Evolutionary conservation across 1,140 invertebrate genomes (phyloP), one percentile per base, ranked within the genome.

Genomic region (Neodiprion fabricii): DNA sequence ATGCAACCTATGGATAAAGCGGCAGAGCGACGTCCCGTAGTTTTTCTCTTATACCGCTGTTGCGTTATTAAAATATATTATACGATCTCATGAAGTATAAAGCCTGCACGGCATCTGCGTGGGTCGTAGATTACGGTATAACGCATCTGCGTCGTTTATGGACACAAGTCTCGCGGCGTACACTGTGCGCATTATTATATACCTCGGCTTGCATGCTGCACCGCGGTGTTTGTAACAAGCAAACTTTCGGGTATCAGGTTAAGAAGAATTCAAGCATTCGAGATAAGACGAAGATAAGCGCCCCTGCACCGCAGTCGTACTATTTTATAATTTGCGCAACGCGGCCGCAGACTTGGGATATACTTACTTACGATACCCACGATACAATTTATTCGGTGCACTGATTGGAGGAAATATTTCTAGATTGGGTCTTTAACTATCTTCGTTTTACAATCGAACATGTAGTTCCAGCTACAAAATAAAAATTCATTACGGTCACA

Each of bases 51-150:
- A 21, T 21, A 40, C 28, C 28, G 28, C 28, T 40, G 28, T 40
- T 40, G 28, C 28, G 28, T 40, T 40, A 40, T 40, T 40, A 40
- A 40, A 40, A 40, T 40, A 40, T 40, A 40, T 40, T 40, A 40
- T 40, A 40, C 28, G 28, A 40, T 40, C 28, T 40, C 28, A 40
- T 40, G 28, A 40, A 40, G 28, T 2, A 40, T 40, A 40, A 40
- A 40, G 28, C 28, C 28, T 40, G 28, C 28, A 5, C 28, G 28
- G 28, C 28, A 40, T 40, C 28, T 61, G 53, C 53, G 53, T 61
- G n/a, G 53, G 53, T 61, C 53, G 53, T 61, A 61, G 53, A 61
- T 61, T 61, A 61, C 53, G 53, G 53, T 14, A 61, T 61, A 12
- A 12, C 53, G 53, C 53, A 61, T 61, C 53, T 61, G 53, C n/a